Conservation (phyloP, 92 coral and sea anemone species). For the Heteractis magnifica region DNA sequence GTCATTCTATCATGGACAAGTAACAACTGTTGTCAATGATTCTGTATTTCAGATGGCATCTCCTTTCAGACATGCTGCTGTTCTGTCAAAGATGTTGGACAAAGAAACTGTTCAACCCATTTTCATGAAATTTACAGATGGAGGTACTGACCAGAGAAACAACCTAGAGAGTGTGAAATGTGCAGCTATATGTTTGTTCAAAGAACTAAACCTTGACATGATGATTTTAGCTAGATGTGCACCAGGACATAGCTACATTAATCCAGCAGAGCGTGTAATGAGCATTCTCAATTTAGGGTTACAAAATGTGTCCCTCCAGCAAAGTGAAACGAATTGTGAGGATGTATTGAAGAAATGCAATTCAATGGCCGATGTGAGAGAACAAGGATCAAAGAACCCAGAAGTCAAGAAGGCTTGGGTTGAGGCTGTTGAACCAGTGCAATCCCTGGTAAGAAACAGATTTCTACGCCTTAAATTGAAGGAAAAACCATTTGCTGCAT, state of each 20-base stretch:
- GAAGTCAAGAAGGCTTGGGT: conserved; percentile 24
- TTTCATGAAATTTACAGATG: conserved; percentile 44
- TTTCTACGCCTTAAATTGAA: conserved; percentile 43
- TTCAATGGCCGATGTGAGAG: conserved; percentile 36
- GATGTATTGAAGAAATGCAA: conserved; percentile 37
- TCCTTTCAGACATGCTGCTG: conserved; percentile 52
- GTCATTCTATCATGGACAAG: conserved; percentile 40
- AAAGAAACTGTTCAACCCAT: conserved; percentile 15
- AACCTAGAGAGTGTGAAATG: conserved; percentile 36
- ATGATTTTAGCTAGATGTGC: conserved; percentile 41
- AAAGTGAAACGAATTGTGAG: conserved; percentile 35
- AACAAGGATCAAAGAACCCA: conserved; percentile 34
- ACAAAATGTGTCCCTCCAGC: conserved; percentile 37
- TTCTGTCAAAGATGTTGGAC: conserved; percentile 17
- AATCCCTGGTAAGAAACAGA: conserved; percentile 33
- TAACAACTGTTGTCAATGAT: conserved; percentile 40
- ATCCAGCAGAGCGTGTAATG: conserved; percentile 58
- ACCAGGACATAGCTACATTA: conserved; percentile 45
- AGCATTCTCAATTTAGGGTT: conserved; percentile 49
- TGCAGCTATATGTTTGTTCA: conserved; percentile 30
- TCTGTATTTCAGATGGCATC: conserved; percentile 42
- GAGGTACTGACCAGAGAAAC: conserved; percentile 46
- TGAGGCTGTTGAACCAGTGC: conserved; percentile 33
- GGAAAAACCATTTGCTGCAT: conserved; percentile 26
- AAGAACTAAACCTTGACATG: conserved; percentile 42